Base-by-base conservation (phyloP, 1,140 invertebrate genomes). In the Heliconius melpomene region DNA sequence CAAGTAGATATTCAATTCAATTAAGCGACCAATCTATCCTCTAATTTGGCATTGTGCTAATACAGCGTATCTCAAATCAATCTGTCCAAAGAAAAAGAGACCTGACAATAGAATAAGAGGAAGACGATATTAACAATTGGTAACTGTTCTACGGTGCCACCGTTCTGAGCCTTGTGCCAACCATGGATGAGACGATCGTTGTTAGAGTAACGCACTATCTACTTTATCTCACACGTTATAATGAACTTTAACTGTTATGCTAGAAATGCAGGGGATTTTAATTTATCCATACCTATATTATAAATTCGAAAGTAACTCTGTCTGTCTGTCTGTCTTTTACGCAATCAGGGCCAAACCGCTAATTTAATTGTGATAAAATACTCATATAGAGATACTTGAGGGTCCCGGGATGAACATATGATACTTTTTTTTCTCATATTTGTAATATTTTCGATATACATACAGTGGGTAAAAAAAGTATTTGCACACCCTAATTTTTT, bases 21-120 rank as follows among this genome's bases (percentile, higher is more conserved):
- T 93, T 92, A 91, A 88, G 86, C 82, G 87, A 90, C 86, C 89
- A 89, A 91, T 85, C 86, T 91, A 92, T 90, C 89, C 88, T 88
- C 81, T 92, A 91, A 93, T 93, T 88, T 90, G 87, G 84, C 85
- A 93, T 93, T 93, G 91, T 92, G 85, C 84, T 87, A 87, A 88
- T 79, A 85, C 82, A 82, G 83, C 85, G 84, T 90, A 92, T 92
- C 90, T 90, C 77, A 83, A 88, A 89, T 88, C 88, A 88, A 90
- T 89, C 88, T 90, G 82, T 87, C 85, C 84, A 88, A 88, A 88
- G 88, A 92, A 93, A 92, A 89, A 89, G 83, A 85, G 80, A 91
- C 87, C 86, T 88, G 86, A 89, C 89, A 91, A 91, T 90, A 89
- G 91, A 94, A 93, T 88, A 80, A 83, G 80, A 87, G 79, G 85